Conservation (phyloP, 1,140 invertebrate species). For the Cydia pomonella region DNA sequence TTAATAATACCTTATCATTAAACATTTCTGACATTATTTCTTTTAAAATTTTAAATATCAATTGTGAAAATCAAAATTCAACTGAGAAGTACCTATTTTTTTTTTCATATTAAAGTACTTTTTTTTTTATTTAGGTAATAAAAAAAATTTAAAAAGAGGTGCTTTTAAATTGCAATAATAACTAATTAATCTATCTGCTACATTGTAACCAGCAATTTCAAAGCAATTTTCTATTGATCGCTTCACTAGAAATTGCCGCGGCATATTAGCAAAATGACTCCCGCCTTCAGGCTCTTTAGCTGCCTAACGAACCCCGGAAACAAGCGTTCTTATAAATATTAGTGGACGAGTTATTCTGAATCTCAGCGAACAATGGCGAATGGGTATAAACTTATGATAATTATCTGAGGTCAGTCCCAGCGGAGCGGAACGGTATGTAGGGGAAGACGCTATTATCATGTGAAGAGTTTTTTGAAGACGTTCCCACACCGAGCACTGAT, state of each 20-base stretch:
- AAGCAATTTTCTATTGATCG: neutral
- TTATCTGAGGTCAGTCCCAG: slow-evolving; percentile 71
- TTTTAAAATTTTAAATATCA: no score
- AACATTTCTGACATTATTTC: no score
- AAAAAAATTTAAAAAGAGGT: no score
- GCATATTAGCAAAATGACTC: neutral
- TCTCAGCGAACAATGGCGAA: slow-evolving; percentile 74
- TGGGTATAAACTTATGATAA: slow-evolving; percentile 73
- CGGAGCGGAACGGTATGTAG: slow-evolving; percentile 71
- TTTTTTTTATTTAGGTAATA: no score
- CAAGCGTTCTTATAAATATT: slow-evolving; percentile 50
- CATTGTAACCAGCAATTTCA: slow-evolving; percentile 5
- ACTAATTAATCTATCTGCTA: neutral
- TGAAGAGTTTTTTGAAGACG: slow-evolving; percentile 77
- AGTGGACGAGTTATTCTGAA: slow-evolving; percentile 55
- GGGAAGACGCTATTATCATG: slow-evolving; percentile 70
- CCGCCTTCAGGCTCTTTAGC: slow-evolving; percentile 18
- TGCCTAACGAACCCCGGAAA: slow-evolving; percentile 27
- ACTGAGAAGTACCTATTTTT: no score
- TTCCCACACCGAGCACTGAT: slow-evolving; percentile 75
- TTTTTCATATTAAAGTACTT: no score
- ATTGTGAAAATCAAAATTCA: no score
- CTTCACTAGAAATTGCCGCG: slow-evolving; percentile 2
- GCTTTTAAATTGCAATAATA: no score
- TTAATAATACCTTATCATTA: no score